Base-by-base conservation (phyloP, 2,113 vertebrate genomes). In the Aldabrachelys gigantea region DNA sequence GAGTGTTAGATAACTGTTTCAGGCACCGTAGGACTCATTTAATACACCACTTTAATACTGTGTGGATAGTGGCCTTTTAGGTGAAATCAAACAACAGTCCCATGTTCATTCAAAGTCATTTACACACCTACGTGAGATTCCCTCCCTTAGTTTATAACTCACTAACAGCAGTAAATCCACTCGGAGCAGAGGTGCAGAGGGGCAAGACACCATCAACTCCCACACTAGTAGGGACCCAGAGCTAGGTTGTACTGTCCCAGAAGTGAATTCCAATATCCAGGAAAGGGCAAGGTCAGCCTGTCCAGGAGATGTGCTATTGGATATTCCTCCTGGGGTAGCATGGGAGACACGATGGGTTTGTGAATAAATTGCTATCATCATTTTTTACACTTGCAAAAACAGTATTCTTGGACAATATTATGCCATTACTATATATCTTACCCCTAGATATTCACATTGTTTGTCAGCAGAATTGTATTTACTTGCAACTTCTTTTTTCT, bases 1-100 rank as follows among this genome's bases (percentile, higher is more conserved):
- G 57, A 92, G 92, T 94, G 41, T 24, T 93, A 65, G 76, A 50
- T 94, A 91, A 89, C 84, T 56, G 44, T 90, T 90, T 91, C 17
- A 80, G 92, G 50, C 29, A n/a, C 93, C 91, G 96, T 87, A 87
- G 0, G 57, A 92, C 81, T 93, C 81, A 62, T 44, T 89, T 89
- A 85, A 27, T 76, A 27, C 27, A 24, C 10, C 85, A 49, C 27
- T 76, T 86, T 53, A 76, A 84, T 94, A 81, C 17, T 29, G 38
- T 62, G 80, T 87, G 31, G 59, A 31, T 85, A 49, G 27, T 89
- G 94, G 85, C 54, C 84, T 91, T 81, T 90, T 87, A 90, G 56
- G 41, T 50, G 9, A 41, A 84, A 52, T 25, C 72, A 83, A 93
- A 72, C 54, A 83, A 86, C 31, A 75, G 5, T 79, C 84, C 57